phyloP scores from a whole-genome alignment of 2,888 invertebrate species.

The Drosophila koepferae region DNA sequence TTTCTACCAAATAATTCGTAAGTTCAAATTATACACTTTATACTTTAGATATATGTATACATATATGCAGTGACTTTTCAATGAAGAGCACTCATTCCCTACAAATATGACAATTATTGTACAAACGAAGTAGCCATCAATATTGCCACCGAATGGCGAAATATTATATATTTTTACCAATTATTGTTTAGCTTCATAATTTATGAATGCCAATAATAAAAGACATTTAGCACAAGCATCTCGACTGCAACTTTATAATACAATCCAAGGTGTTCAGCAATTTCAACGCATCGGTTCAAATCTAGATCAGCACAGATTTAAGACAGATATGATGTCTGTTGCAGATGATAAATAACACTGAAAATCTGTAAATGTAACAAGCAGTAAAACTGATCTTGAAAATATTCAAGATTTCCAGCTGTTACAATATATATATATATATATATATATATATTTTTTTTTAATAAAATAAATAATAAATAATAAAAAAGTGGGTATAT shows the following conservation, averaged over 20 bases:
- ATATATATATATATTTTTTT: too few species aligned
- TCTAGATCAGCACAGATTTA: conserved; percentile 15
- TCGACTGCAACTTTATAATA: conserved; percentile 16
- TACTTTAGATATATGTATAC: conserved; percentile 23
- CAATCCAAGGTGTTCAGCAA: conserved; percentile 47
- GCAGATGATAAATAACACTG: background rate
- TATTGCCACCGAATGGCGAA: conserved; percentile 47
- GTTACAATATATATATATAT: background rate
- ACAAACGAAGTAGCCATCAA: conserved; percentile 57
- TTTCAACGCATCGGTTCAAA: conserved; percentile 28
- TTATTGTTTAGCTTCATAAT: conserved; percentile 39
- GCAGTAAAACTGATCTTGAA: background rate
- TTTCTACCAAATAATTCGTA: conserved; percentile 29
- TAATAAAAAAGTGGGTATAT: background rate
- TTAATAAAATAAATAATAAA: background rate
- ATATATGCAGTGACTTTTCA: conserved; percentile 51
- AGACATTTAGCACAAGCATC: conserved; percentile 52
- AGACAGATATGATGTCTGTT: background rate
- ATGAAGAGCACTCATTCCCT: conserved; percentile 43
- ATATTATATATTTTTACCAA: conserved; percentile 40
- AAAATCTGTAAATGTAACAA: background rate
- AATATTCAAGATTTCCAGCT: background rate
- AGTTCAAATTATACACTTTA: conserved; percentile 49
- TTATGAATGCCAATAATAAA: conserved; percentile 63
- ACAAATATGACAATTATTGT: conserved; percentile 41